These are phyloP conservation scores for Andricus quercusramuli DNA, from an alignment of 2,888 invertebrate species.

Conservation along the genomic window DNA sequence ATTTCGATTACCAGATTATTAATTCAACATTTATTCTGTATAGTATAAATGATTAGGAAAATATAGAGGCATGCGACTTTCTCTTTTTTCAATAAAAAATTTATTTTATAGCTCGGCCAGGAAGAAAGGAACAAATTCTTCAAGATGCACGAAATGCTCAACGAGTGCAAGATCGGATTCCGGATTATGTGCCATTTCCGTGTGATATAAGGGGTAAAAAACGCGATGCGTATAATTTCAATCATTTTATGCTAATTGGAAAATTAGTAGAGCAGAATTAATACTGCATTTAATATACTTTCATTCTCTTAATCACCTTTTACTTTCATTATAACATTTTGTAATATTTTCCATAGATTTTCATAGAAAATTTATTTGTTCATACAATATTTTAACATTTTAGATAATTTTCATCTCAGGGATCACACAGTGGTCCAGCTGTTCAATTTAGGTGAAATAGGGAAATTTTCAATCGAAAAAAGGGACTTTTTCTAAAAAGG, in stretches of 20 bases:
- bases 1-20: too few species aligned
- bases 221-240: not conserved
- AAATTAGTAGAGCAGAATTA: not conserved
- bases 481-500: too few species aligned
- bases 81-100: not conserved
- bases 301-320: not conserved
- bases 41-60: not conserved
- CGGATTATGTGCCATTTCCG: slow-evolving; percentile 63
- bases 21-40: not conserved
- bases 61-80: not conserved
- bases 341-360: not conserved
- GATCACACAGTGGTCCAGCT: too few species aligned
- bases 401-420: not conserved
- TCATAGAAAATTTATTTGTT: not conserved
- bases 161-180: slow-evolving; percentile 59
- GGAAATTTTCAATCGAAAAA: too few species aligned
- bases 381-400: not conserved
- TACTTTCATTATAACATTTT: not conserved
- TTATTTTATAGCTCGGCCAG: slow-evolving; percentile 55
- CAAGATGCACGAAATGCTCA: slow-evolving; percentile 46
- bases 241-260: not conserved
- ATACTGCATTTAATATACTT: not conserved
- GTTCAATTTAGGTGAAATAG: too few species aligned
- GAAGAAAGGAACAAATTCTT: slow-evolving; percentile 51
- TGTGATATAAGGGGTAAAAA: slow-evolving; percentile 68